Conservation (phyloP, 2,797 vertebrate species). For the Aythya fuligula region DNA sequence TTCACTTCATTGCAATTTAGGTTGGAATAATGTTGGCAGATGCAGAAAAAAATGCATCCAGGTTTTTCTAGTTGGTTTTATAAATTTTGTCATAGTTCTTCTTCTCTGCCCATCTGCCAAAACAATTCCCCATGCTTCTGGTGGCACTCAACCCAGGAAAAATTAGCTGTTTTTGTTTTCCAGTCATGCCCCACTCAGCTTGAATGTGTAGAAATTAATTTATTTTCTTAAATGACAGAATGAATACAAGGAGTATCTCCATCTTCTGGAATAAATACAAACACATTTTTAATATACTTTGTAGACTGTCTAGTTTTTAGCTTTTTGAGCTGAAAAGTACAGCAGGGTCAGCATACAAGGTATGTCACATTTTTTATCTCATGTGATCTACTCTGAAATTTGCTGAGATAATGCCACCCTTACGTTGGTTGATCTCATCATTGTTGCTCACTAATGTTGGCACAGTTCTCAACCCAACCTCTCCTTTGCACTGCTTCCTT, state of each 20-base stretch:
- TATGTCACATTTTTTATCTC: background rate
- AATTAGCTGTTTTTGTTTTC: background rate
- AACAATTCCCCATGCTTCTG: background rate
- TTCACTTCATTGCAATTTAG: background rate
- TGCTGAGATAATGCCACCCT: background rate
- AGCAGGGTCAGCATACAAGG: background rate
- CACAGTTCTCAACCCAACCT: background rate
- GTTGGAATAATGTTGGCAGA: background rate
- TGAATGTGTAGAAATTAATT: background rate
- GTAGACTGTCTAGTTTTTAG: background rate
- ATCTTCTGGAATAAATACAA: background rate
- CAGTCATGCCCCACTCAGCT: background rate
- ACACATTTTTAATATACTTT: background rate
- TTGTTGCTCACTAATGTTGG: background rate
- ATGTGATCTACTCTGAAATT: background rate
- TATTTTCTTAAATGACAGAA: background rate
- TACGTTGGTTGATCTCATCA: background rate
- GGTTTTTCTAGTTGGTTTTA: background rate
- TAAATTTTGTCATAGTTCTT: background rate
- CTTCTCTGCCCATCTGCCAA: background rate
- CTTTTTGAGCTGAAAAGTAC: background rate
- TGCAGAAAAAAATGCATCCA: background rate
- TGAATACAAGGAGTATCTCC: background rate
- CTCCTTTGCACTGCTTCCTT: background rate
- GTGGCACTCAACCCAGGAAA: background rate